phyloP scores from a whole-genome alignment of 2,888 invertebrate species.

The Sinodicranocentrus sp. region DNA sequence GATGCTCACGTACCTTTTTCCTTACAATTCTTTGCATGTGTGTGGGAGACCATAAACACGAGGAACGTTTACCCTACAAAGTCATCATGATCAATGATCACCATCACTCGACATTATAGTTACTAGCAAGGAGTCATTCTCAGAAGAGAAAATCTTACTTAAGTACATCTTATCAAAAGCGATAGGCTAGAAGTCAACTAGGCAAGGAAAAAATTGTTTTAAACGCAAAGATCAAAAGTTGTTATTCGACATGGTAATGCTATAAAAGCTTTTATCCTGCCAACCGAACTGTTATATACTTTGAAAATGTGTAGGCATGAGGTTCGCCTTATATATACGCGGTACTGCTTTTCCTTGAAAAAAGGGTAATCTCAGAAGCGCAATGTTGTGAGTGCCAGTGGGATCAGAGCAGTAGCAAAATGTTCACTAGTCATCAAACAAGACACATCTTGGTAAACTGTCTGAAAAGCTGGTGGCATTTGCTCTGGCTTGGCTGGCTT shows the following conservation, averaged over 20 bases:
- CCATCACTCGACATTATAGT: slow-evolving; percentile 21
- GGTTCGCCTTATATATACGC: background rate
- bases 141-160: slow-evolving; percentile 36
- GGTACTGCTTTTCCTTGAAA: background rate
- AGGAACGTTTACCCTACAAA: slow-evolving; percentile 42
- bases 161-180: slow-evolving; percentile 46
- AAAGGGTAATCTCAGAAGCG: slow-evolving; percentile 53
- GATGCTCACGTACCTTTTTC: background rate
- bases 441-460: slow-evolving; percentile 63
- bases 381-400: too few relatives aligned
- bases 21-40: slow-evolving; percentile 7
- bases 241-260: slow-evolving; percentile 14
- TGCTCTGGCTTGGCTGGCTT: slow-evolving; percentile 35
- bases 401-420: slow-evolving; percentile 33
- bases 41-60: slow-evolving; percentile 49
- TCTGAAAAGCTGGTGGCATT: slow-evolving; percentile 65
- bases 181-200: slow-evolving; percentile 59
- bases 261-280: slow-evolving; percentile 28
- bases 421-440: slow-evolving; percentile 66
- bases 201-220: slow-evolving; percentile 60
- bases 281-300: slow-evolving; percentile 13
- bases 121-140: slow-evolving; percentile 12
- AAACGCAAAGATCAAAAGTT: slow-evolving; percentile 54
- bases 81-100: slow-evolving; percentile 49
- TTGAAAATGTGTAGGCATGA: background rate